Evolutionary conservation across 2,113 vertebrate species (phyloP).

Genomic region (Cyprinus carpio): DNA sequence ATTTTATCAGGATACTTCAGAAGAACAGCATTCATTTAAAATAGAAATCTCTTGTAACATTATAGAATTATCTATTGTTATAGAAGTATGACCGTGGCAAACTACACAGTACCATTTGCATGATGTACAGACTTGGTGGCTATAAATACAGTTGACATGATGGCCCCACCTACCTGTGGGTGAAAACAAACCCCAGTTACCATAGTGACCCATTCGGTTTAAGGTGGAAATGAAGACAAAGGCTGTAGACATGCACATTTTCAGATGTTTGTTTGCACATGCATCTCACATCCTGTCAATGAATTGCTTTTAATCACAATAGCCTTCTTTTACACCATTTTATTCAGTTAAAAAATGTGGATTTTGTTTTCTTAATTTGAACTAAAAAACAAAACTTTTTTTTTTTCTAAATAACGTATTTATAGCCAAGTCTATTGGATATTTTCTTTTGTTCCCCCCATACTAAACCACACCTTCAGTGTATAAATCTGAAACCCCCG

Average conservation of each 20-base stretch:
- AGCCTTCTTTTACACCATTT: neutral
- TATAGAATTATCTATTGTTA: no score
- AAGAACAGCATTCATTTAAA: neutral
- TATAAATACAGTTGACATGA: neutral
- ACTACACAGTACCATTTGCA: neutral
- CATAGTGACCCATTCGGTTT: neutral
- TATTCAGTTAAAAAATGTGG: neutral
- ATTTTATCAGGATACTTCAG: neutral
- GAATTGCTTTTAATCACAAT: neutral
- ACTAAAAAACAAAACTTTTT: neutral
- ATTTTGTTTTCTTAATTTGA: neutral
- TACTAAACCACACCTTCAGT: neutral
- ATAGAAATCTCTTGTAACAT: neutral
- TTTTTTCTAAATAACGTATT: neutral
- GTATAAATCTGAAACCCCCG: neutral
- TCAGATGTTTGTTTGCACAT: neutral
- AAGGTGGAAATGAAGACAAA: neutral
- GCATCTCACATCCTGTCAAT: neutral
- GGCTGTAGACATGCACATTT: neutral
- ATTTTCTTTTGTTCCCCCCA: neutral
- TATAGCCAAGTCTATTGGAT: neutral
- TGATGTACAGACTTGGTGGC: neutral
- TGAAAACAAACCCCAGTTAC: neutral
- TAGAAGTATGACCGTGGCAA: no score
- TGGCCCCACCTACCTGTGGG: neutral